Base-by-base conservation (phyloP, 2,888 invertebrate genomes). In the Spatulosminthurus flaviceps region DNA sequence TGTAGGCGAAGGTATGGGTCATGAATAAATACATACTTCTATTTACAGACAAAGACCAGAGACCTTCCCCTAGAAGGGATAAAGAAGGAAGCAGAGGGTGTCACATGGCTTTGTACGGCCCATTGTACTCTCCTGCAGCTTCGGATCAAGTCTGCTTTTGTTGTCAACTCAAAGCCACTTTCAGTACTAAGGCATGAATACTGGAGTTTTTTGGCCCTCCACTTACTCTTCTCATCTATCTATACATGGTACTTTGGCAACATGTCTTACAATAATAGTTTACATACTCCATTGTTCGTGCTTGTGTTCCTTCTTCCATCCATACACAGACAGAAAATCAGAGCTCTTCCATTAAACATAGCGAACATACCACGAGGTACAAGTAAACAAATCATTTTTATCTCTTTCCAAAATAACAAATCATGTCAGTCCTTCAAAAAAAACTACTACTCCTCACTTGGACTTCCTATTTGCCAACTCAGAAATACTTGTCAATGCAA, bases 141-240 rank as follows among this genome's bases (percentile, higher is more conserved):
- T 74, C 29, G 64, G 64, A 74, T 74, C 74, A 61, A 74, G 34
- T 51, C 74, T 73, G 60, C 73, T 74, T 74, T 74, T 74, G 74
- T 74, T 74, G 74, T 74, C 74, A 74, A 41, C 74, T 74, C 74
- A 74, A 74, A 74, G 64, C 74, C 74, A 61, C 61, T 74, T 74
- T 74, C 74, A 28, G 67, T 51, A 51, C 1, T 34, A 9, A 9
- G 42, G 29, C 22, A 72, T 51, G 72, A 51, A 70, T 70, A 41
- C 41, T 41, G n/a, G 29, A 70, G 70, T 67, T 70, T 70, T 70
- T 41, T 41, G n/a, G n/a, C n/a, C 22, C 21, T 29, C 70, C n/a
- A 19, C 51, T 51, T 51, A 19, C 51, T 51, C n/a, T n/a, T 16
- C 51, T n/a, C 51, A 51, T 2, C 16, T 51, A 2, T 51, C 1